Base-by-base conservation (phyloP, 2,888 invertebrate genomes). In the Synanthedon myopaeformis region DNA sequence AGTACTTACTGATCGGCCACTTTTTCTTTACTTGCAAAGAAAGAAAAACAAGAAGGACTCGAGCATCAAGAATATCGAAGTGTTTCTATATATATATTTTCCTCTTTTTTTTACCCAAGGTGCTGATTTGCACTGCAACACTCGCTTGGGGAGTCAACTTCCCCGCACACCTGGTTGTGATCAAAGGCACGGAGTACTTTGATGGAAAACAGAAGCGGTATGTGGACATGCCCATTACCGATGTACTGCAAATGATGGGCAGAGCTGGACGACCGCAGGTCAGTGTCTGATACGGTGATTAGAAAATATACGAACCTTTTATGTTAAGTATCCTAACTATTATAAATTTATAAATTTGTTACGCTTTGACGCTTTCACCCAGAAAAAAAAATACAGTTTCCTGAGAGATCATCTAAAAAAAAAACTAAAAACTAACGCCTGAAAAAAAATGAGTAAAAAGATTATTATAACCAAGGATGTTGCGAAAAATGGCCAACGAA, bases 201-300 rank as follows among this genome's bases (percentile, higher is more conserved):
- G 99, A 99, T 78, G 98, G 98, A 1, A 98, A 99, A 77, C 92
- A 92, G 35, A 95, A 96, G 74, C 91, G 98, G 63, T 99, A 99
- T 79, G 96, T 99, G 10, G 99, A 99, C 73, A 99, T 99, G 94
- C 99, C 99, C 0, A 98, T 99, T 52, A 99, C 99, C 0, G 99
- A 99, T 83, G 98, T 99, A 0, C 88, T 99, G 55, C 99, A 99
- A 84, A 99, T 99, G 99, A 99, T 99, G 94, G 99, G 99, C 2
- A 90, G 99, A 55, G 99, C 99, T 55, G 99, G 99, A 0, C 90
- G 99, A 53, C 99, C 99, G 0, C 88, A 88, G 78, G 88, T 88
- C 58, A 57, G 53, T 28, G 45, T 41, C 35, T 6, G 35, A 35
- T 3, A 35, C 6, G 5, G 2, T 10, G 10, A 5, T 41, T 54